Percentiles rank a stretch among this genome's conserved stretches.
These are phyloP conservation scores for Catharus ustulatus DNA, from an alignment of 2,797 vertebrate species.

Conservation along the genomic window DNA sequence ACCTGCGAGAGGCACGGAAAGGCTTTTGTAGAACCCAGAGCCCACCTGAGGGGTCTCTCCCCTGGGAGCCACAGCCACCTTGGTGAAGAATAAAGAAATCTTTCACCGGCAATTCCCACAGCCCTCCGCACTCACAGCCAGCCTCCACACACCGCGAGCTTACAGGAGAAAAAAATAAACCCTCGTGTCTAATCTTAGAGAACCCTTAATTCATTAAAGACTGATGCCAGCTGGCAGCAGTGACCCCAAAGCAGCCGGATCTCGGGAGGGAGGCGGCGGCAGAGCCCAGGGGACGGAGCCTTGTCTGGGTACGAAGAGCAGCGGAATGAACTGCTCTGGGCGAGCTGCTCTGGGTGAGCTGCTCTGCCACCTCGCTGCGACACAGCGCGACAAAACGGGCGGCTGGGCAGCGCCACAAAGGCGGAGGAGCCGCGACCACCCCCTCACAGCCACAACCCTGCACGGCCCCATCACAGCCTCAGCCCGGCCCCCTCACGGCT, in stretches of 20 bases:
- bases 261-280: neutral
- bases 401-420: neutral
- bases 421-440: neutral
- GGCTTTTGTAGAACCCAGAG: neutral
- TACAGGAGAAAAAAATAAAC: neutral
- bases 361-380: neutral
- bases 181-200: neutral
- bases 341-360: neutral
- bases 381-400: neutral
- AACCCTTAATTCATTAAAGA: neutral
- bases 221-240: neutral
- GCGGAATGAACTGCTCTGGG: neutral
- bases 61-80: neutral
- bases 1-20: neutral
- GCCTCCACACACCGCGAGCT: neutral
- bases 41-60: neutral
- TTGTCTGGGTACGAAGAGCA: neutral
- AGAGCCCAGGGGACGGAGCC: neutral
- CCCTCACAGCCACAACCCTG: too few relatives aligned
- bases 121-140: neutral
- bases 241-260: neutral
- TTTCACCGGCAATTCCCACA: neutral
- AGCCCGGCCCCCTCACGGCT: neutral
- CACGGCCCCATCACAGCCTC: neutral
- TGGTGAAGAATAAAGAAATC: neutral